Percentiles rank a stretch among this genome's conserved stretches.
phyloP scores from a whole-genome alignment of 1,140 invertebrate species.

The Diachasmimorpha longicaudata region DNA sequence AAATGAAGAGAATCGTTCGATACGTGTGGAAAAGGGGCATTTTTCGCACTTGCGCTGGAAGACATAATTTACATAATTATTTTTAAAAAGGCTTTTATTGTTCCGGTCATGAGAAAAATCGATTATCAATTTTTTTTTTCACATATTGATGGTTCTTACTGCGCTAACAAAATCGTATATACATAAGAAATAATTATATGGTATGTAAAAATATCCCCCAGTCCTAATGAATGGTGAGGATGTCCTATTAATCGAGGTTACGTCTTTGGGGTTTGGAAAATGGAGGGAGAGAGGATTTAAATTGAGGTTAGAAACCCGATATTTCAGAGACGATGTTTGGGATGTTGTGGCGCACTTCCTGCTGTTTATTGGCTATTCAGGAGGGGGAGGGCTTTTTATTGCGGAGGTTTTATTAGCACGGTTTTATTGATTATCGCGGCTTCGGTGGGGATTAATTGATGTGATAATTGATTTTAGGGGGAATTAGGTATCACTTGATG shows the following conservation, averaged over 20 bases:
- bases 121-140: too few relatives aligned
- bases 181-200: too few relatives aligned
- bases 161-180: too few relatives aligned
- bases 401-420: not conserved
- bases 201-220: too few relatives aligned
- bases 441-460: not conserved
- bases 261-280: not conserved
- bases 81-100: too few relatives aligned
- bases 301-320: not conserved
- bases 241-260: not conserved
- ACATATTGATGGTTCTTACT: too few relatives aligned
- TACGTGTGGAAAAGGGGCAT: too few relatives aligned
- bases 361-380: not conserved
- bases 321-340: not conserved
- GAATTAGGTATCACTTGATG: too few relatives aligned
- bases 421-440: not conserved
- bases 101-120: too few relatives aligned
- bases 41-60: too few relatives aligned
- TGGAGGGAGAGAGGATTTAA: not conserved
- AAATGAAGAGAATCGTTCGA: too few relatives aligned
- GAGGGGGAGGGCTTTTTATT: not conserved
- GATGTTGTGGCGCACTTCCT: not conserved
- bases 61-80: too few relatives aligned
- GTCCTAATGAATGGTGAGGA: not conserved
- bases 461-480: not conserved